Conservation (phyloP, 2,113 vertebrate species). For the Rallus limicola region DNA sequence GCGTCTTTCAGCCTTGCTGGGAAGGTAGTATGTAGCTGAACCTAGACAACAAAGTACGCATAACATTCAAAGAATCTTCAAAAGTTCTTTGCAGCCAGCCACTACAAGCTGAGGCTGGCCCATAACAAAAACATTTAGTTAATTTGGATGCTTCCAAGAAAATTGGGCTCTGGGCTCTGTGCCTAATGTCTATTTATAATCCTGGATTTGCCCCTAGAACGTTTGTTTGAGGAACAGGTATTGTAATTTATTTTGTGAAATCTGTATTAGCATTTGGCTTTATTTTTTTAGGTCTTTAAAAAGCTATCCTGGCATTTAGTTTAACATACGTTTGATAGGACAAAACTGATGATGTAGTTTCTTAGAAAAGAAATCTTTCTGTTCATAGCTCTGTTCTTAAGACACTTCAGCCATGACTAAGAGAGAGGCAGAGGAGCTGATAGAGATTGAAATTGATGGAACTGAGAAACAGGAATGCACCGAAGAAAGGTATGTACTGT, state of each 20-base stretch:
- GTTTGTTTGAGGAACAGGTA: neutral
- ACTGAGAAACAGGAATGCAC: constrained; percentile 93
- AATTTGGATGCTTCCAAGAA: neutral
- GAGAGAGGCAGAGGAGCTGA: constrained; percentile 95
- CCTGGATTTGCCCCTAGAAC: neutral
- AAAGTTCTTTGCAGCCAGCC: neutral
- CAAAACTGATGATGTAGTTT: neutral
- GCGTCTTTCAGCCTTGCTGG: neutral
- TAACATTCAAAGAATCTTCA: neutral
- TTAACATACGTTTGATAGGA: neutral
- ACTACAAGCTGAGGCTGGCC: neutral
- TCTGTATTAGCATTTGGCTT: neutral
- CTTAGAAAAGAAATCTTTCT: neutral
- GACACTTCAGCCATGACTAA: constrained; percentile 88
- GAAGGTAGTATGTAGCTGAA: neutral
- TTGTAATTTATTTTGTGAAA: neutral
- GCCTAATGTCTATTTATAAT: neutral
- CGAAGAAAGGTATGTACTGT: constrained; percentile 88
- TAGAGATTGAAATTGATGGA: constrained; percentile 98
- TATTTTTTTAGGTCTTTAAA: neutral
- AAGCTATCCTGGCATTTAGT: neutral
- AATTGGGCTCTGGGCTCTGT: neutral
- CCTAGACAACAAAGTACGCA: neutral
- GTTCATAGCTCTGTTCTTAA: constrained; percentile 57
- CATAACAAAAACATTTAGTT: neutral